Evolutionary conservation across 2,113 vertebrate genomes (phyloP), one percentile per base, ranked within the genome.

Genomic region (Trachemys scripta): DNA sequence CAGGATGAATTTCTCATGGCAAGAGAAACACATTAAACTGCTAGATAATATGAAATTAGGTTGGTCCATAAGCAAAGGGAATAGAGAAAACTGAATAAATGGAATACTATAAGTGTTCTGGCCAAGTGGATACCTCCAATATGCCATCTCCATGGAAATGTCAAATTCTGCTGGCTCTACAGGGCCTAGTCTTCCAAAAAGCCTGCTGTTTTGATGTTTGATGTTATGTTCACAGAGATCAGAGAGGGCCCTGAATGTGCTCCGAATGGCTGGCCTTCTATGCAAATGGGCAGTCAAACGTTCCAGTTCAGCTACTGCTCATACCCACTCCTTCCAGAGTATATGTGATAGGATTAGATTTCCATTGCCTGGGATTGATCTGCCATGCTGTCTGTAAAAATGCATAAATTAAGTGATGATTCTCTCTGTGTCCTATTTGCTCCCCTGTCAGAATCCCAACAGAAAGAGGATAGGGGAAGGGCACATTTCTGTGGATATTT

Each of bases 211-310:
- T 59, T 91, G 49, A 45, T 65, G 29, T 90, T 59, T 91, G 49
- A 45, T 65, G 29, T 87, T 85, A 11, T 87, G 24, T 11, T 92
- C 92, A 49, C 56, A 53, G 76, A 76, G 87, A 10, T 54, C 93
- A 90, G 76, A 90, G 80, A 85, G 81, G 78, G 72, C 92, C 31
- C 27, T 49, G 87, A 84, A 38, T 56, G 27, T 89, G 80, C 5
- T 14, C 11, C 6, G 84, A 82, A 5, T 50, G 35, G 9, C 35
- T 72, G n/a, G n/a, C 65, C 62, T 69, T 35, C 25, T 42, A 11
- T 42, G 72, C 42, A 45, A 22, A 49, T 35, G 49, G 6, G 69
- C 81, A 76, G 78, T 84, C 51, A 93, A 38, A 82, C 5, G 38
- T 9, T 13, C 13, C 38, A 12, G 2, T 87, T 42, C 59, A 59